Evolutionary conservation across 2,797 vertebrate species (phyloP).

Genomic region (Podarcis siculus): DNA sequence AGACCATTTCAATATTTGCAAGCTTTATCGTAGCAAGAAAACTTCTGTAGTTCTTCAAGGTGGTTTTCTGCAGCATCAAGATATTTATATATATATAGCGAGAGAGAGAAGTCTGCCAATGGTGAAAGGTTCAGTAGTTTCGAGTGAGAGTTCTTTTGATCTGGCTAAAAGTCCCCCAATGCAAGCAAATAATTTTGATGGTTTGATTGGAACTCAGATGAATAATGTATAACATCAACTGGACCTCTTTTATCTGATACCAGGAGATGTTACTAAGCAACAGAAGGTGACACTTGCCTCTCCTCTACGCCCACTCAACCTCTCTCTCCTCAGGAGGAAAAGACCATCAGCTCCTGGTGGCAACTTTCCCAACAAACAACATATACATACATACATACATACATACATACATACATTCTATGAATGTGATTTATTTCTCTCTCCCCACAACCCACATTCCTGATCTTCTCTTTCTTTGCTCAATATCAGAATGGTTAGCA

Average conservation of each 20-base stretch:
- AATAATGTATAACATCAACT: slow-evolving; percentile 82
- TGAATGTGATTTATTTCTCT: slow-evolving; percentile 36
- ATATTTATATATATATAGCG: no score
- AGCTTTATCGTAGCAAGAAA: slow-evolving; percentile 56
- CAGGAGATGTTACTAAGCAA: slow-evolving; percentile 84
- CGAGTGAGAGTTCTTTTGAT: slow-evolving; percentile 72
- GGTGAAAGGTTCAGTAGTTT: slow-evolving; percentile 68
- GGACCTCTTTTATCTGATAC: slow-evolving; percentile 82
- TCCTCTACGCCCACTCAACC: slow-evolving; percentile 72
- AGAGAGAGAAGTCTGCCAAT: slow-evolving; percentile 40
- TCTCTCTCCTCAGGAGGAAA: slow-evolving; percentile 69
- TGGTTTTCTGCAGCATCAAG: slow-evolving; percentile 42
- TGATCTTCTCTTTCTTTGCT: slow-evolving; percentile 11
- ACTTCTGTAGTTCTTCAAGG: slow-evolving; percentile 68
- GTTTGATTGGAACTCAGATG: slow-evolving; percentile 79
- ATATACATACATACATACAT: slow-evolving; percentile 50
- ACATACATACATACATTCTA: slow-evolving; percentile 45
- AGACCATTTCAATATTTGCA: slow-evolving; percentile 61
- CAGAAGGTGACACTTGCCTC: slow-evolving; percentile 80
- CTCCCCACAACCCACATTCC: not conserved
- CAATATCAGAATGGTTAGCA: slow-evolving; percentile 44
- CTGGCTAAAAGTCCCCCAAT: slow-evolving; percentile 72
- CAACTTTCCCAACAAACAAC: slow-evolving; percentile 69
- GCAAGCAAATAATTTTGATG: slow-evolving; percentile 82
- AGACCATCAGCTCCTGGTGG: slow-evolving; percentile 67